A percentile compares a stretch with the other conserved stretches of the same genome.
These are phyloP conservation scores for Stegastes partitus DNA, from an alignment of 2,113 vertebrate genomes.

Conservation along the genomic window DNA sequence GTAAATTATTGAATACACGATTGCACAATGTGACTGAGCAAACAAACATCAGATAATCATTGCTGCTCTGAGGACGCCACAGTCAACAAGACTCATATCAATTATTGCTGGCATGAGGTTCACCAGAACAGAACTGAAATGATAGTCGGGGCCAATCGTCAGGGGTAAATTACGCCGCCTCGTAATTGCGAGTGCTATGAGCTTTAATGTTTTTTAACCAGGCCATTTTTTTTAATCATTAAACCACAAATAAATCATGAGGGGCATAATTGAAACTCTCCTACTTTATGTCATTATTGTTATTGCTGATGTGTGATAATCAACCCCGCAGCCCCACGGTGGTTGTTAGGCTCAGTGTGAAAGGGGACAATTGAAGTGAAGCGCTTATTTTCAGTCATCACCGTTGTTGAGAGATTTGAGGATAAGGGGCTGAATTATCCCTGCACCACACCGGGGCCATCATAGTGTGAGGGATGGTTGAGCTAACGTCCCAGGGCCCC, in stretches of 20 bases:
- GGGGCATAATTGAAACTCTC: slow-evolving; percentile 65
- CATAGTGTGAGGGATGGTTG: not conserved
- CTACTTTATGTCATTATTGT: slow-evolving; percentile 67
- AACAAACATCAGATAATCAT: slow-evolving; percentile 70
- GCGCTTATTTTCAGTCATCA: slow-evolving; percentile 26
- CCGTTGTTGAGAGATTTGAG: not conserved
- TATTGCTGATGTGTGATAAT: slow-evolving; percentile 66
- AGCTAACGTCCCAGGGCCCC: no score
- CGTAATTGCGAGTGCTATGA: slow-evolving; percentile 43
- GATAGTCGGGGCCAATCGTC: slow-evolving; percentile 30
- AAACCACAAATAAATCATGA: slow-evolving; percentile 69
- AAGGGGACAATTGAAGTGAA: slow-evolving; percentile 16
- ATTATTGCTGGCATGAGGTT: slow-evolving; percentile 49
- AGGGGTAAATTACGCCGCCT: slow-evolving; percentile 31
- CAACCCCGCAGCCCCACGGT: slow-evolving; percentile 31
- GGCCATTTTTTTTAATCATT: slow-evolving; percentile 52
- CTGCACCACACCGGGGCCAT: not conserved
- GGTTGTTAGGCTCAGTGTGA: slow-evolving; percentile 29
- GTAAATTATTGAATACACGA: slow-evolving; percentile 55
- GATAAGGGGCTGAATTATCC: slow-evolving; percentile 1
- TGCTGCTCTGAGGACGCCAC: slow-evolving; percentile 50
- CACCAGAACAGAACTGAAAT: slow-evolving; percentile 46
- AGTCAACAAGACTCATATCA: slow-evolving; percentile 59
- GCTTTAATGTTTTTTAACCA: slow-evolving; percentile 49
- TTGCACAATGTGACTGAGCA: slow-evolving; percentile 55